These are phyloP conservation scores for Chionoecetes opilio DNA, from an alignment of 1,140 invertebrate species.

Conservation along the genomic window DNA sequence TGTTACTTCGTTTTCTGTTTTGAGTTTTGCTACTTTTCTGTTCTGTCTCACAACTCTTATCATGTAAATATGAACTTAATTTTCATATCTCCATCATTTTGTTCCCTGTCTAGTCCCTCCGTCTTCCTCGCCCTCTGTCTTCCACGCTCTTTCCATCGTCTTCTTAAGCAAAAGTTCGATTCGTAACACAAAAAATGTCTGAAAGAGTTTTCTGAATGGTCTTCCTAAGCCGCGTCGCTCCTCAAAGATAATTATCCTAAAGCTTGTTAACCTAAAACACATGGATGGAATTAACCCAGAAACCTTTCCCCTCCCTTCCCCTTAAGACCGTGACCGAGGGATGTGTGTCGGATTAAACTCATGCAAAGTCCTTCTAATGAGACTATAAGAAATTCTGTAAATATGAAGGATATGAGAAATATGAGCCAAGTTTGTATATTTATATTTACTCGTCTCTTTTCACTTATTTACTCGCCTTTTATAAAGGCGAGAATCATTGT, in stretches of 20 bases:
- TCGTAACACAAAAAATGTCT: not conserved
- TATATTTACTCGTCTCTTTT: not conserved
- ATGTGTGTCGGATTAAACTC: conserved; percentile 8
- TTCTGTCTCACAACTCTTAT: too few relatives aligned
- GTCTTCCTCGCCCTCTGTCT: conserved; percentile 34
- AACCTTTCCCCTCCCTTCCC: not conserved
- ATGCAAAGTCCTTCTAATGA: not conserved
- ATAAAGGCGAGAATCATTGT: too few relatives aligned
- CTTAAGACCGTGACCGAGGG: not conserved
- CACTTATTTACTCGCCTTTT: too few relatives aligned
- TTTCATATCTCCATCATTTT: too few relatives aligned
- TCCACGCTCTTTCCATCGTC: not conserved
- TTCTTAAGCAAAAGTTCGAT: not conserved
- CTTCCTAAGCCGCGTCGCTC: too few relatives aligned
- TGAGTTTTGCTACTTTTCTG: too few relatives aligned
- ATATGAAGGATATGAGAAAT: not conserved
- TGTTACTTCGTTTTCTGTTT: not conserved
- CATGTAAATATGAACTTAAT: too few relatives aligned
- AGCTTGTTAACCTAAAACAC: too few relatives aligned
- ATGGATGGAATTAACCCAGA: too few relatives aligned
- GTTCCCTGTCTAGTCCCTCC: not conserved
- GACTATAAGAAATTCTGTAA: not conserved
- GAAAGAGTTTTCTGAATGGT: not conserved
- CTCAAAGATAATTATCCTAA: too few relatives aligned
- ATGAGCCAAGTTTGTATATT: too few relatives aligned